phyloP scores from a whole-genome alignment of 2,797 vertebrate genomes.

The Helicolenus hilgendorfi region DNA sequence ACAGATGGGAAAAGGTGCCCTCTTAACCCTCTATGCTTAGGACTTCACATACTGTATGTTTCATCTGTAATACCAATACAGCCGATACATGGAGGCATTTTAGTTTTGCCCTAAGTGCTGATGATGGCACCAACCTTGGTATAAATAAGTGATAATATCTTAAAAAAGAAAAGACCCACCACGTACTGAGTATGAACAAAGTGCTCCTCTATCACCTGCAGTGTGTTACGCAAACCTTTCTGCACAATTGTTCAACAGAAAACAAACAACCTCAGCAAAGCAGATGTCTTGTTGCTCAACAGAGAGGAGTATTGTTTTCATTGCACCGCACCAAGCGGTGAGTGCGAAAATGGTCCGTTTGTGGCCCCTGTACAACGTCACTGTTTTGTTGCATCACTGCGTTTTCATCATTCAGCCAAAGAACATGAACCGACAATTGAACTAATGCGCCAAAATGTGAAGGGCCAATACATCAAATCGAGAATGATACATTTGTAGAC shows the following conservation, averaged over 20 bases:
- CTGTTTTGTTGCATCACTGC: constrained; percentile 32
- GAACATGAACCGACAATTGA: constrained; percentile 23
- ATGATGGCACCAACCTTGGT: neutral
- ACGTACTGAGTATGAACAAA: neutral
- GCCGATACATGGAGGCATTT: neutral
- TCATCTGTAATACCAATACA: neutral
- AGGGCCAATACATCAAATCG: constrained; percentile 24
- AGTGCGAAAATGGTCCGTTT: constrained; percentile 34
- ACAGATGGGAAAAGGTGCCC: neutral
- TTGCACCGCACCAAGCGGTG: constrained; percentile 46
- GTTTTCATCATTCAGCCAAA: constrained; percentile 20
- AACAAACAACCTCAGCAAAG: neutral
- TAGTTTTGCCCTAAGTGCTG: neutral
- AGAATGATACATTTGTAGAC: neutral
- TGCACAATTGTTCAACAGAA: neutral
- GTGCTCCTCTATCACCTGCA: neutral
- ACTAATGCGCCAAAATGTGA: neutral
- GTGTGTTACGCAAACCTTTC: neutral
- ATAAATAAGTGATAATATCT: neutral
- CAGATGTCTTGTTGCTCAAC: constrained; percentile 28
- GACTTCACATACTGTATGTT: neutral
- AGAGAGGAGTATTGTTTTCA: constrained; percentile 41
- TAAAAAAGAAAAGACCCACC: neutral
- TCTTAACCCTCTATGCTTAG: neutral
- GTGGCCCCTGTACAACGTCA: constrained; percentile 2